Percentiles rank a stretch among this genome's conserved stretches.
Conservation (phyloP, 2,797 vertebrate genomes). For the Centropyge bicolor region DNA sequence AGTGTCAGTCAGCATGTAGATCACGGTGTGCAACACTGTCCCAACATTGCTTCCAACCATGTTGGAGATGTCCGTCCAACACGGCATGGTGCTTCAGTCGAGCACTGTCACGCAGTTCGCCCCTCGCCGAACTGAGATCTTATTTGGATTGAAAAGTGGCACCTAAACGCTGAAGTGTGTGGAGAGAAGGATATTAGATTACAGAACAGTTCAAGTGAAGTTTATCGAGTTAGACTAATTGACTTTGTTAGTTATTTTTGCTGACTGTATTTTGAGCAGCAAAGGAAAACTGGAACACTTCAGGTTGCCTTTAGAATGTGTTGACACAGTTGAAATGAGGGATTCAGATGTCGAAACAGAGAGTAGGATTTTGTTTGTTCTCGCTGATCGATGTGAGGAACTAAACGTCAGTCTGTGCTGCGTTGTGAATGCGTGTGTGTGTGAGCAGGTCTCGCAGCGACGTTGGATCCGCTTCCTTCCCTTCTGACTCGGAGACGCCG, state of each 20-base stretch:
- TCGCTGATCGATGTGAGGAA: background rate
- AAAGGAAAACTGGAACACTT: background rate
- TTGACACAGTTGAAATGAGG: slow-evolving; percentile 14
- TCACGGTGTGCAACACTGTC: slow-evolving; percentile 54
- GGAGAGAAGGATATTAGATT: slow-evolving; percentile 38
- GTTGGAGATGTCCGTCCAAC: slow-evolving; percentile 42
- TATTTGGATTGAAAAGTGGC: slow-evolving; percentile 74
- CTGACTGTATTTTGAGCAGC: slow-evolving; percentile 24
- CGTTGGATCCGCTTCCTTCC: slow-evolving; percentile 97
- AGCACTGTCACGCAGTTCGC: slow-evolving; percentile 41
- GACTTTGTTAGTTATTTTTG: slow-evolving; percentile 28
- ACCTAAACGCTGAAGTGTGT: slow-evolving; percentile 4
- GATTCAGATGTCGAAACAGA: slow-evolving; percentile 22
- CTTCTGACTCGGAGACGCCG: slow-evolving; percentile 86
- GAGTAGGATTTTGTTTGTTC: background rate
- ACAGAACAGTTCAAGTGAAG: slow-evolving; percentile 5
- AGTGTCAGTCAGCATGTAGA: slow-evolving; percentile 74
- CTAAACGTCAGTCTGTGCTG: slow-evolving; percentile 56
- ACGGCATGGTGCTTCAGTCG: slow-evolving; percentile 33
- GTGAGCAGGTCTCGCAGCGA: slow-evolving; percentile 86
- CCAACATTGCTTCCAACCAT: slow-evolving; percentile 47
- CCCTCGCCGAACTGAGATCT: slow-evolving; percentile 53
- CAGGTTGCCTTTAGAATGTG: background rate
- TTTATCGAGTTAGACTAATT: slow-evolving; percentile 52
- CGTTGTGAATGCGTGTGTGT: slow-evolving; percentile 52